Evolutionary conservation across 2,113 vertebrate genomes (phyloP).

Genomic region (Plecotus auritus): DNA sequence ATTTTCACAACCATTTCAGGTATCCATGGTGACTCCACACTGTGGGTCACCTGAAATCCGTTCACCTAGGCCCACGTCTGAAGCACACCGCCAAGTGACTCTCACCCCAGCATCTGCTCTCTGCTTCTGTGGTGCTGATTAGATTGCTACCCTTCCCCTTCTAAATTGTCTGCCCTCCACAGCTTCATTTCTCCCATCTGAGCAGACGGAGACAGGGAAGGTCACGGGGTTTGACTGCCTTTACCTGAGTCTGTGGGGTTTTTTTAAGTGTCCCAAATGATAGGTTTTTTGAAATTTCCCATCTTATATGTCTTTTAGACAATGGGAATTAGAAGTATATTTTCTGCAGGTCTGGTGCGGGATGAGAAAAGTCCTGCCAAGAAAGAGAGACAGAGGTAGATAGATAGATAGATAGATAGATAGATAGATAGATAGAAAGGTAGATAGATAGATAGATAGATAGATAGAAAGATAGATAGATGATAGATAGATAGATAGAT

Average conservation of each 20-base stretch:
- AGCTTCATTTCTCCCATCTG: too few species aligned
- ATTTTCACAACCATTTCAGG: background rate
- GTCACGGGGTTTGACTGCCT: background rate
- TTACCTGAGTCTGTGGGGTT: background rate
- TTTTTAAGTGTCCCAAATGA: background rate
- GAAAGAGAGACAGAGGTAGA: background rate
- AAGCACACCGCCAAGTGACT: fast-evolving
- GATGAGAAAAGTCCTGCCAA: background rate
- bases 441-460: too few species aligned
- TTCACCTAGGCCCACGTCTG: background rate
- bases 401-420: fast-evolving
- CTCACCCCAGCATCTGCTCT: background rate
- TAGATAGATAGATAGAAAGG: too few species aligned
- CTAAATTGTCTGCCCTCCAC: background rate
- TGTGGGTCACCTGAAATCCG: background rate
- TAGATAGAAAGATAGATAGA: background rate
- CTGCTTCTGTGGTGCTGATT: background rate
- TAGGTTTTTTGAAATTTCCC: background rate
- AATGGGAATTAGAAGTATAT: background rate
- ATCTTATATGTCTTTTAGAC: background rate
- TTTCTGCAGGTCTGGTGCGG: background rate
- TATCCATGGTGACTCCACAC: fast-evolving
- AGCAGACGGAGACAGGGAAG: too few species aligned
- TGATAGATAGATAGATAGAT: fast-evolving
- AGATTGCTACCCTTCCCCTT: background rate